Base-by-base conservation (phyloP, 2,888 invertebrate genomes). In the Erannis defoliaria region DNA sequence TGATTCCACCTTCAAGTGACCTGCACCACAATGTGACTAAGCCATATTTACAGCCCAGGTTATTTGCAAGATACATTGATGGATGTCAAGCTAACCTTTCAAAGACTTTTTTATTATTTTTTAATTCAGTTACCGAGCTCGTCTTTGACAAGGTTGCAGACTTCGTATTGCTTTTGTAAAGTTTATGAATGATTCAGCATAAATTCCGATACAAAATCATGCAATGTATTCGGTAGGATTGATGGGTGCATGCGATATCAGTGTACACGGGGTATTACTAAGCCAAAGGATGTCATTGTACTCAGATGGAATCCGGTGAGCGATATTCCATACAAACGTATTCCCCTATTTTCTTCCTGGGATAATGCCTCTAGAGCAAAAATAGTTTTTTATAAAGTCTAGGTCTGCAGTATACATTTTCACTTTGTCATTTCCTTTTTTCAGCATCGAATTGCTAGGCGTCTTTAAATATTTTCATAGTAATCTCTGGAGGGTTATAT, bases 1-100 rank as follows among this genome's bases (percentile, higher is more conserved):
- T 53, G 62, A 42, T 62, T 68, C 75, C 77, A 82, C 85, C 84
- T 84, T 77, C 68, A 72, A 48, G 49, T 66, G 80, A 73, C 82
- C 81, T 78, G 67, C 55, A 49, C 40, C 38, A 10, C 55, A 48
- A 45, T 70, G 68, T 81, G 82, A 82, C 67, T 82, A 80, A 80
- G 65, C 67, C 62, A 66, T 71, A 76, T 75, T 75, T 70, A 71
- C 63, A 70, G 67, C 40, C 49, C 54, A 58, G 65, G 69, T 73
- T 66, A 73, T 69, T 70, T 72, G 63, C 68, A 67, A 67, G 66
- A 66, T 64, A 72, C 70, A 68, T 66, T 70, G 70, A 72, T 71
- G 72, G 67, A 70, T 71, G 66, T 68, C 70, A 64, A 66, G 54
- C 66, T 62, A 75, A 73, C 64, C 66, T 70, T 70, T 71, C 60